These are phyloP conservation scores for Cairina moschata DNA, from an alignment of 2,113 vertebrate species.

Conservation along the genomic window DNA sequence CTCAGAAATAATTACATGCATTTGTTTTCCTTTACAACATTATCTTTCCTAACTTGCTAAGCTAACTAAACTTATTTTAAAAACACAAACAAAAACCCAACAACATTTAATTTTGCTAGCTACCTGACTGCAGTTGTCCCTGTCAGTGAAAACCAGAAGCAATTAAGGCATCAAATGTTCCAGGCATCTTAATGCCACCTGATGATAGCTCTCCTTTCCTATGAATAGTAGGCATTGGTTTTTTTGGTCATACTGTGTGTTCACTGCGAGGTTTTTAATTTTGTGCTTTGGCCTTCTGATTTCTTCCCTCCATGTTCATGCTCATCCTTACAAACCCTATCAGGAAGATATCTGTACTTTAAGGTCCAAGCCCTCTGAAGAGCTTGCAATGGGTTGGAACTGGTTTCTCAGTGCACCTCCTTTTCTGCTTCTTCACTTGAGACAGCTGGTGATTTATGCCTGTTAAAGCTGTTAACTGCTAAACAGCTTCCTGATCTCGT, in stretches of 20 bases:
- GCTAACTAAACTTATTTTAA: neutral
- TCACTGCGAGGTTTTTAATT: neutral
- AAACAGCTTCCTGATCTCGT: neutral
- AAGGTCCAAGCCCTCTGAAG: neutral
- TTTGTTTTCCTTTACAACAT: neutral
- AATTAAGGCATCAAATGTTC: neutral
- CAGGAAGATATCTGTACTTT: neutral
- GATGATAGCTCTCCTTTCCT: neutral
- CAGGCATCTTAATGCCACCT: neutral
- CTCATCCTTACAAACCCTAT: neutral
- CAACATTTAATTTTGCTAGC: neutral
- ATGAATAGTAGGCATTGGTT: accelerated
- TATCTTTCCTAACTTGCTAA: neutral
- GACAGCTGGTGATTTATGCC: neutral
- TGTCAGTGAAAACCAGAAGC: neutral
- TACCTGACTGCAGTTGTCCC: neutral
- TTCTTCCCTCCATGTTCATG: neutral
- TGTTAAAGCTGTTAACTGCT: neutral
- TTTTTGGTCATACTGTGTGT: neutral
- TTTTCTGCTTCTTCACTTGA: neutral
- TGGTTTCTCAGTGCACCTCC: neutral
- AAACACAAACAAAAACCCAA: neutral
- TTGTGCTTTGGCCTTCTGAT: neutral
- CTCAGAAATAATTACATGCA: neutral
- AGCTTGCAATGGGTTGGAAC: neutral